These are phyloP conservation scores for Odontocolon sp. DNA, from an alignment of 2,888 invertebrate genomes.

Conservation along the genomic window DNA sequence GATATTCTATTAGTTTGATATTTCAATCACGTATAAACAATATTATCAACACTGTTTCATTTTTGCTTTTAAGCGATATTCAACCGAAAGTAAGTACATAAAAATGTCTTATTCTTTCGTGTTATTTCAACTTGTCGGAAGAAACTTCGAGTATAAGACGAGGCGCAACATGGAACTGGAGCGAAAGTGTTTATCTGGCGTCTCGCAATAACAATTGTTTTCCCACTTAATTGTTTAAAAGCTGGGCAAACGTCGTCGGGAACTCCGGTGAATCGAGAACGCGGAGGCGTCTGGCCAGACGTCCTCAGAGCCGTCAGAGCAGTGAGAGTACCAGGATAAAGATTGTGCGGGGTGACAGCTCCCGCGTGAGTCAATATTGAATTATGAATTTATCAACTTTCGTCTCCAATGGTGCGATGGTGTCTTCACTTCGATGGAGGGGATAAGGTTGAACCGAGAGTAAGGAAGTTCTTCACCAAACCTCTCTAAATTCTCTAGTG, in stretches of 20 bases:
- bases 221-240: slow-evolving; percentile 56
- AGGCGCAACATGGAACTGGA: neutral
- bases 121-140: slow-evolving; percentile 31
- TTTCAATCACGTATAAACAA: neutral
- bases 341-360: slow-evolving; percentile 71
- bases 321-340: slow-evolving; percentile 61
- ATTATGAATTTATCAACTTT: slow-evolving; percentile 77
- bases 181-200: slow-evolving; percentile 39
- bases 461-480: slow-evolving; percentile 19
- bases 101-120: slow-evolving; percentile 9
- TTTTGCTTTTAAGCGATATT: too few species aligned
- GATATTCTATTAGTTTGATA: neutral
- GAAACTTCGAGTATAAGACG: slow-evolving; percentile 4
- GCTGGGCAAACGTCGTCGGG: slow-evolving; percentile 47
- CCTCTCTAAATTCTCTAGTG: neutral
- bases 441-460: slow-evolving; percentile 20
- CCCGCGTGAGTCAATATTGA: slow-evolving; percentile 77
- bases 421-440: slow-evolving; percentile 50
- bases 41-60: neutral
- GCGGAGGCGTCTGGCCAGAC: neutral
- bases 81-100: slow-evolving; percentile 9
- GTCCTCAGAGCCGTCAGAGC: neutral
- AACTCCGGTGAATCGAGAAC: slow-evolving; percentile 28
- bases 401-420: slow-evolving; percentile 61
- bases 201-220: slow-evolving; percentile 56